Conservation (phyloP, 1,140 invertebrate species). For the Tetramorium parvispinum region DNA sequence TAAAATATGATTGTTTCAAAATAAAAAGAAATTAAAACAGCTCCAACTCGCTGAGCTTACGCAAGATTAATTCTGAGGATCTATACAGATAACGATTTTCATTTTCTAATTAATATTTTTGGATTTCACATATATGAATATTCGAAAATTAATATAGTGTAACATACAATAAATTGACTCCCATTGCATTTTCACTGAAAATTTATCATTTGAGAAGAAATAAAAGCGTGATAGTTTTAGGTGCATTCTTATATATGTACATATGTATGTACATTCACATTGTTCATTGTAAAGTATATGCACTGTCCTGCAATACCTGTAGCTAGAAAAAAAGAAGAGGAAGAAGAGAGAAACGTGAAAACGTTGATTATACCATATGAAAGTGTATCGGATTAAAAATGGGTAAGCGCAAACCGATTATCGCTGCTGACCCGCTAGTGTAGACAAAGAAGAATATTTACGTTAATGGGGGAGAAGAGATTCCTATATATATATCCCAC, state of each 20-base stretch:
- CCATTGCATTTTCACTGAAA: background rate
- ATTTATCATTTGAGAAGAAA: background rate
- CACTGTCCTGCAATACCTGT: conserved; percentile 52
- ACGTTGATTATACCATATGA: conserved; percentile 45
- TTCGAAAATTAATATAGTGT: background rate
- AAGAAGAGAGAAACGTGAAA: conserved; percentile 21
- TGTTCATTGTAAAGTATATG: conserved; percentile 51
- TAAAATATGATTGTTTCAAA: background rate
- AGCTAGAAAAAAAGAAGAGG: conserved; percentile 39
- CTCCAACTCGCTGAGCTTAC: background rate
- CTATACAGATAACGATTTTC: background rate
- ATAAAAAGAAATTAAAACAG: background rate
- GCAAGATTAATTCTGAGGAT: background rate
- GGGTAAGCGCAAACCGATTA: background rate
- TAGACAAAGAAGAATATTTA: conserved; percentile 43
- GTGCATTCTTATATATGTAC: conserved; percentile 18
- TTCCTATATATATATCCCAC: conserved; percentile 18
- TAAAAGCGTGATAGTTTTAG: conserved; percentile 19
- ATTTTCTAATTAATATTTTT: background rate
- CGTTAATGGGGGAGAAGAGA: conserved; percentile 18
- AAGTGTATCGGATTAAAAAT: conserved; percentile 44
- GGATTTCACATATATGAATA: background rate
- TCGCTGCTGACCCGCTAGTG: background rate
- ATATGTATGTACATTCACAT: conserved; percentile 45
- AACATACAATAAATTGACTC: background rate